These are phyloP conservation scores for Pyrgus malvae DNA, from an alignment of 2,888 invertebrate species.

Conservation along the genomic window DNA sequence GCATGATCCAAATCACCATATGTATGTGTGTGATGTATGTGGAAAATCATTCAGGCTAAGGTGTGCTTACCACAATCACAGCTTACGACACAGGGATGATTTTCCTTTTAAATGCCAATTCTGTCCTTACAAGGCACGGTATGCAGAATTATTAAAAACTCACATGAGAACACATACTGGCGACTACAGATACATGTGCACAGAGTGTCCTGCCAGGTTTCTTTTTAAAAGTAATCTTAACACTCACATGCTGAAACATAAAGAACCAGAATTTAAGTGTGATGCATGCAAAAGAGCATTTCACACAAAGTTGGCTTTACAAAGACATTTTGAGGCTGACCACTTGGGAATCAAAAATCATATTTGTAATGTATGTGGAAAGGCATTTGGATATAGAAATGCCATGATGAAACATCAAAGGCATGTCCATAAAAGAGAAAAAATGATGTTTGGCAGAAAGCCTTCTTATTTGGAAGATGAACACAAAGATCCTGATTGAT, in stretches of 20 bases:
- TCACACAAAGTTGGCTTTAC: constrained; percentile 46
- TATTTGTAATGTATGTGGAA: constrained; percentile 52
- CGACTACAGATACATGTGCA: constrained; percentile 52
- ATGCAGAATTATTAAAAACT: constrained; percentile 43
- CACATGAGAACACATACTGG: constrained; percentile 48
- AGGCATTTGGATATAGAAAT: constrained; percentile 55
- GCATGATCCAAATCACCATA: constrained; percentile 47
- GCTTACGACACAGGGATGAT: constrained; percentile 44
- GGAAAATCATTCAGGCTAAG: constrained; percentile 47
- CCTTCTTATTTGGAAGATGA: constrained; percentile 39
- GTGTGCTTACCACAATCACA: constrained; percentile 49
- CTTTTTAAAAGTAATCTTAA: constrained; percentile 52
- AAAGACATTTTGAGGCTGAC: constrained; percentile 50
- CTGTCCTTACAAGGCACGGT: constrained; percentile 48
- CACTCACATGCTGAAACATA: constrained; percentile 48
- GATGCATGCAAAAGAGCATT: constrained; percentile 50
- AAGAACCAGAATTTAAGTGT: constrained; percentile 50
- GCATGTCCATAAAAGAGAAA: constrained; percentile 54
- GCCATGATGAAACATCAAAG: constrained; percentile 55
- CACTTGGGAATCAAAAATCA: constrained; percentile 54
- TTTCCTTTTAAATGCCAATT: constrained; percentile 46
- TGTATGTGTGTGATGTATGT: constrained; percentile 48
- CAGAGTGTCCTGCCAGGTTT: constrained; percentile 50
- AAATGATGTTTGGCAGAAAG: constrained; percentile 41
- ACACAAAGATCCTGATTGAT: no score